Evolutionary conservation across 2,888 invertebrate genomes (phyloP).

Genomic region (Phania funesta): DNA sequence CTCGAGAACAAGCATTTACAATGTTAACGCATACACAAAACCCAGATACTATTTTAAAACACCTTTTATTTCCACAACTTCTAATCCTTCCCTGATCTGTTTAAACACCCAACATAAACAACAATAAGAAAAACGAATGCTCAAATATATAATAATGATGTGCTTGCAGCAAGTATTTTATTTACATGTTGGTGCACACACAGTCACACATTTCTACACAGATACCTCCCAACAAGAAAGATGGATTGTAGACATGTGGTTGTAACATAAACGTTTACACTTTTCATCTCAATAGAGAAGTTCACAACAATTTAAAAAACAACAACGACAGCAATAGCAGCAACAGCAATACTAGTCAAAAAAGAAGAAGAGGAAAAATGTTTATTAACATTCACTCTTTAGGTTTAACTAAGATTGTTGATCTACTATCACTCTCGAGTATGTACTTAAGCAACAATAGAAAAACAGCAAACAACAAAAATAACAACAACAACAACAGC

Average conservation of each 20-base stretch:
- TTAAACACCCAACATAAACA: too few relatives aligned
- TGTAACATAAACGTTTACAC: slow-evolving; percentile 60
- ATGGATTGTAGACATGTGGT: neutral
- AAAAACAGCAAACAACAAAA: neutral
- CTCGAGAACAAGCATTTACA: too few relatives aligned
- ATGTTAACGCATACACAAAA: too few relatives aligned
- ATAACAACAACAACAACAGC: slow-evolving; percentile 25
- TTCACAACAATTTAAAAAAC: slow-evolving; percentile 20
- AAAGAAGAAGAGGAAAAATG: slow-evolving; percentile 11
- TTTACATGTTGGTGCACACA: neutral
- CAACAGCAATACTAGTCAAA: slow-evolving; percentile 9
- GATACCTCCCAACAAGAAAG: neutral
- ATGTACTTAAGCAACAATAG: slow-evolving; percentile 12
- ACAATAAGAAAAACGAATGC: too few relatives aligned
- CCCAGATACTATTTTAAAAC: too few relatives aligned
- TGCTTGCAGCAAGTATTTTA: slow-evolving; percentile 14
- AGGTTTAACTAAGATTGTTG: slow-evolving; percentile 54
- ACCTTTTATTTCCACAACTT: too few relatives aligned
- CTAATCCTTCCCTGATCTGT: too few relatives aligned
- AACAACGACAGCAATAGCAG: slow-evolving; percentile 33
- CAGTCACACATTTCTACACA: neutral
- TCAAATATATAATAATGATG: too few relatives aligned
- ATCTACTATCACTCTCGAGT: slow-evolving; percentile 49
- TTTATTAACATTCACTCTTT: slow-evolving; percentile 52
- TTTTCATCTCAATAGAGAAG: slow-evolving; percentile 45